These are phyloP conservation scores for Podabrus alpinus DNA, from an alignment of 2,888 invertebrate species.

Conservation along the genomic window DNA sequence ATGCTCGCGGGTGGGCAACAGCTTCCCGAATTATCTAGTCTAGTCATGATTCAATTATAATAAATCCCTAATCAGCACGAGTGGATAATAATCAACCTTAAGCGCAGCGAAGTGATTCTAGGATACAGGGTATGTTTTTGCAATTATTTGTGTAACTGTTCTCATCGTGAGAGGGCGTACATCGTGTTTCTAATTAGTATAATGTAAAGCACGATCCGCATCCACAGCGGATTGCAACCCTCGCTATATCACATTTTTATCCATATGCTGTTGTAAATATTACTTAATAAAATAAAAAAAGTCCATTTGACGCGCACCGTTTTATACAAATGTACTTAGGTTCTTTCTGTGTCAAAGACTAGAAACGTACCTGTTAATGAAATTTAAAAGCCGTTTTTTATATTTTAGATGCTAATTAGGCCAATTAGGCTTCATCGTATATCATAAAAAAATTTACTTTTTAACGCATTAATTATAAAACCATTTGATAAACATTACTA, in stretches of 20 bases:
- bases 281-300: constrained; percentile 37
- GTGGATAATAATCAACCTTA: constrained; percentile 51
- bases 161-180: constrained; percentile 28
- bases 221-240: constrained; percentile 45
- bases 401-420: constrained; percentile 42
- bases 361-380: constrained; percentile 47
- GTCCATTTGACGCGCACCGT: constrained; percentile 52
- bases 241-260: constrained; percentile 43
- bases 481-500: constrained; percentile 14
- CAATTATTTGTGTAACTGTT: constrained; percentile 75
- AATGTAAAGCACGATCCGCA: constrained; percentile 38
- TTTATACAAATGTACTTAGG: constrained; percentile 49
- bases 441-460: background rate
- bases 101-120: constrained; percentile 77
- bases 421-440: constrained; percentile 21
- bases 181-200: constrained; percentile 45
- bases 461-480: background rate
- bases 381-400: constrained; percentile 38
- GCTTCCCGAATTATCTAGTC: constrained; percentile 37
- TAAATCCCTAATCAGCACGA: constrained; percentile 51
- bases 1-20: constrained; percentile 34
- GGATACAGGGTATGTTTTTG: constrained; percentile 94
- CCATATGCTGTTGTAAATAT: constrained; percentile 54
- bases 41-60: constrained; percentile 37
- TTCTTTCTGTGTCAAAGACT: constrained; percentile 49